Conservation (phyloP, 2,113 vertebrate genomes). For the Plecotus auritus region DNA sequence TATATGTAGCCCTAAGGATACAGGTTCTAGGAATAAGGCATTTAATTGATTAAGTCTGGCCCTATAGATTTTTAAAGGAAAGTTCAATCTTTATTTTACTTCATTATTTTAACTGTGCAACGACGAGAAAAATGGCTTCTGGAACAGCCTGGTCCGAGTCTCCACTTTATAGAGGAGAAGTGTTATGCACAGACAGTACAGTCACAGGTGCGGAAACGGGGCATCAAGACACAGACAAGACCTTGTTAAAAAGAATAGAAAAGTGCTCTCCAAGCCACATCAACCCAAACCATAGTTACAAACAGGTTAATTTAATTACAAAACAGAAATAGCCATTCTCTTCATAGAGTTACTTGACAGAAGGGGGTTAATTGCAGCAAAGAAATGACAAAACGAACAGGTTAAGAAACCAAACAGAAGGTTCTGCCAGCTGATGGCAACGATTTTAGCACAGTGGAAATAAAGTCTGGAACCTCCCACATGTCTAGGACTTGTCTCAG, state of each 20-base stretch:
- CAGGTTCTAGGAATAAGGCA: constrained; percentile 85
- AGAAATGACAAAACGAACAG: constrained; percentile 54
- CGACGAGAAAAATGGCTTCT: constrained; percentile 76
- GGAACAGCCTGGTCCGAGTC: constrained; percentile 69
- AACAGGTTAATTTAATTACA: constrained; percentile 81
- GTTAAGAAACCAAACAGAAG: constrained; percentile 60
- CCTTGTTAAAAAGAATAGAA: constrained; percentile 79
- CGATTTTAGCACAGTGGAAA: constrained; percentile 72
- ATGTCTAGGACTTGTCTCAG: constrained; percentile 41
- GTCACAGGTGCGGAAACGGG: constrained; percentile 80
- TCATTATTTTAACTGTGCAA: constrained; percentile 78
- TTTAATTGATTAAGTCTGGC: constrained; percentile 85
- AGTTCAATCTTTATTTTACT: constrained; percentile 75
- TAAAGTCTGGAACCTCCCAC: constrained; percentile 67
- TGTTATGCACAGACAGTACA: constrained; percentile 76
- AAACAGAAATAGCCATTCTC: constrained; percentile 77
- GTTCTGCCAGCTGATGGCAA: constrained; percentile 53
- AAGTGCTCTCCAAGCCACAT: constrained; percentile 78
- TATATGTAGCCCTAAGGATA: constrained; percentile 77
- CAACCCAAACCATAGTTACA: constrained; percentile 80
- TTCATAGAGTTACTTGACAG: constrained; percentile 77
- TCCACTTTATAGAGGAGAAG: constrained; percentile 75
- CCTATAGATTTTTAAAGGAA: constrained; percentile 81
- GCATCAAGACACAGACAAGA: constrained; percentile 77
- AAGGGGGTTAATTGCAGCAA: constrained; percentile 73